phyloP scores from a whole-genome alignment of 2,888 invertebrate genomes.

The Lepidocyrtoides sp. region DNA sequence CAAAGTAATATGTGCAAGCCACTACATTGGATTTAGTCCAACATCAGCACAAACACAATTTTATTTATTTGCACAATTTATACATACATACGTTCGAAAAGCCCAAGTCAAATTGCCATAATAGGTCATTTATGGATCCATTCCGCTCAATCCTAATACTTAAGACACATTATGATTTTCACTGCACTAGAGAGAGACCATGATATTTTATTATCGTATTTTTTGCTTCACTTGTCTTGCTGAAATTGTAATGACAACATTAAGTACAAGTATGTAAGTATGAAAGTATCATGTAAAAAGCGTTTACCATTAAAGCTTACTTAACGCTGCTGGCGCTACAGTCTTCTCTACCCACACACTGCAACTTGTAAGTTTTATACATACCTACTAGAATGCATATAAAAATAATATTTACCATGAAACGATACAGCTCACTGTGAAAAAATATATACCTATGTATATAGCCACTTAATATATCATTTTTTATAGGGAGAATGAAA shows the following conservation, averaged over 20 bases:
- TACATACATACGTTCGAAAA: neutral
- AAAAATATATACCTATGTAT: no score
- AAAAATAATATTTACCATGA: no score
- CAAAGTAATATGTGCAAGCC: neutral
- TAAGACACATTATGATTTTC: neutral
- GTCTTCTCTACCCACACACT: no score
- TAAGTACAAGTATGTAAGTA: neutral
- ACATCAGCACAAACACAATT: neutral
- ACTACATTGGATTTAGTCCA: neutral
- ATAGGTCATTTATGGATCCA: slow-evolving; percentile 20
- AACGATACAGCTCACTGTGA: no score
- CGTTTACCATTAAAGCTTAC: no score
- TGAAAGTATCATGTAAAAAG: neutral
- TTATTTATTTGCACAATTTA: neutral
- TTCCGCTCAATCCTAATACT: neutral
- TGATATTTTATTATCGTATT: slow-evolving; percentile 8
- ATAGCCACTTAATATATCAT: neutral
- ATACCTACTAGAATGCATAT: no score
- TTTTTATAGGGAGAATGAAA: neutral
- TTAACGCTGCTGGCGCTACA: no score
- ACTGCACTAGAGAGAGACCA: neutral
- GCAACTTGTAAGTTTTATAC: no score
- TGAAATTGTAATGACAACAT: neutral
- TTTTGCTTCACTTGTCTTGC: neutral
- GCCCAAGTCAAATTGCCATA: neutral